Conservation (phyloP, 2,888 invertebrate genomes). For the Seira sanloemensis region DNA sequence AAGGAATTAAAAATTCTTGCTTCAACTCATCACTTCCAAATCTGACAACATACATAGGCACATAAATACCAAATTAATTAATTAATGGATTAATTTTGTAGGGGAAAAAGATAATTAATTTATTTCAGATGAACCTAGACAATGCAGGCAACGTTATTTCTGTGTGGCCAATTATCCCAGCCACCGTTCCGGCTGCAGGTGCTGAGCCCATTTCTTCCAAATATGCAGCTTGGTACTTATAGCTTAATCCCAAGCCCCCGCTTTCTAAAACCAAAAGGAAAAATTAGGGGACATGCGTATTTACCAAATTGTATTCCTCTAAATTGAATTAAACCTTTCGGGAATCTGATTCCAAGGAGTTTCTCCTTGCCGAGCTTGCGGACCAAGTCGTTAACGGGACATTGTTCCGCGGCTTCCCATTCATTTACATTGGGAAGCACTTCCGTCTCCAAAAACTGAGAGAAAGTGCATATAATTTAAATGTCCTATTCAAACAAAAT, state of each 20-base stretch:
- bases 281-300: neutral
- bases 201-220: conserved; percentile 77
- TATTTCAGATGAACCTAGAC: conserved; percentile 74
- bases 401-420: conserved; percentile 78
- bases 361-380: conserved; percentile 78
- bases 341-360: conserved; percentile 77
- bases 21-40: conserved; percentile 77
- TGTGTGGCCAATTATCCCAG: conserved; percentile 78
- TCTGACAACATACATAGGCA: too few species aligned
- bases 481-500: conserved; percentile 15
- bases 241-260: conserved; percentile 79
- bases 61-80: too few species aligned
- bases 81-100: neutral
- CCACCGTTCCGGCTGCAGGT: conserved; percentile 78
- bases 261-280: conserved; percentile 77
- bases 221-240: conserved; percentile 77
- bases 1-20: conserved; percentile 77
- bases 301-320: neutral
- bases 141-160: conserved; percentile 80
- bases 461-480: too few species aligned
- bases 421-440: conserved; percentile 79
- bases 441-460: conserved; percentile 77
- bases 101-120: neutral
- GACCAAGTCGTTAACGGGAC: conserved; percentile 79
- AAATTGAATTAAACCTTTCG: conserved; percentile 51